Evolutionary conservation across 2,113 vertebrate genomes (phyloP).

Genomic region (Xyliphius kryptos): DNA sequence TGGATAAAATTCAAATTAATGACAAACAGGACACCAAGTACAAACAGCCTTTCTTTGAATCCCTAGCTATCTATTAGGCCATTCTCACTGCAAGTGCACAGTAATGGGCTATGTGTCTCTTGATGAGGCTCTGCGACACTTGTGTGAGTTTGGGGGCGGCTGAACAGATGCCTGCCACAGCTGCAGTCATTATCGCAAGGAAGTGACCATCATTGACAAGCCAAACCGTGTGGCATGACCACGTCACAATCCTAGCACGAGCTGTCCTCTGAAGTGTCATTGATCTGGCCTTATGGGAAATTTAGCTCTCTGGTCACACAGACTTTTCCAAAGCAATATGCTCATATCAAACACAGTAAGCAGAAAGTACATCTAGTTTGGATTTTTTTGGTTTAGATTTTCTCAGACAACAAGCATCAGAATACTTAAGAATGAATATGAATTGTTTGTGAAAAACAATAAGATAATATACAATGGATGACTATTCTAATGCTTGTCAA

Average conservation of each 20-base stretch:
- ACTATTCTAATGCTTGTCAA: too few species aligned
- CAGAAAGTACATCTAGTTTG: constrained; percentile 52
- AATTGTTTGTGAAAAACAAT: too few species aligned
- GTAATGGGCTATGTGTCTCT: constrained; percentile 37
- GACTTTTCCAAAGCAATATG: constrained; percentile 55
- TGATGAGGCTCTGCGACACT: constrained; percentile 46
- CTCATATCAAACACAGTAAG: constrained; percentile 57
- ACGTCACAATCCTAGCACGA: constrained; percentile 42
- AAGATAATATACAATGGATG: too few species aligned
- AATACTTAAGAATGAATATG: too few species aligned
- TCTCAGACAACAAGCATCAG: constrained; percentile 30
- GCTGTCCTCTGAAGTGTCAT: constrained; percentile 50
- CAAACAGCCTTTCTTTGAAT: constrained; percentile 35
- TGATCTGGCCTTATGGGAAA: constrained; percentile 52
- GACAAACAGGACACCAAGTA: constrained; percentile 9
- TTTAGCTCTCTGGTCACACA: constrained; percentile 40
- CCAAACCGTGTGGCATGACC: constrained; percentile 10
- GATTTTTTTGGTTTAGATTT: constrained; percentile 29
- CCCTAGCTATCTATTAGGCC: constrained; percentile 38
- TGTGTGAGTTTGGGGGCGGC: constrained; percentile 32
- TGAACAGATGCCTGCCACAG: constrained; percentile 45
- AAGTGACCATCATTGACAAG: constrained; percentile 40
- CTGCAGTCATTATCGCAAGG: constrained; percentile 57
- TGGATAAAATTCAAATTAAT: too few species aligned
- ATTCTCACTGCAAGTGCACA: constrained; percentile 7